A percentile compares a stretch with the other conserved stretches of the same genome.
phyloP scores from a whole-genome alignment of 2,888 invertebrate species.

The Mellilla xanthometata region DNA sequence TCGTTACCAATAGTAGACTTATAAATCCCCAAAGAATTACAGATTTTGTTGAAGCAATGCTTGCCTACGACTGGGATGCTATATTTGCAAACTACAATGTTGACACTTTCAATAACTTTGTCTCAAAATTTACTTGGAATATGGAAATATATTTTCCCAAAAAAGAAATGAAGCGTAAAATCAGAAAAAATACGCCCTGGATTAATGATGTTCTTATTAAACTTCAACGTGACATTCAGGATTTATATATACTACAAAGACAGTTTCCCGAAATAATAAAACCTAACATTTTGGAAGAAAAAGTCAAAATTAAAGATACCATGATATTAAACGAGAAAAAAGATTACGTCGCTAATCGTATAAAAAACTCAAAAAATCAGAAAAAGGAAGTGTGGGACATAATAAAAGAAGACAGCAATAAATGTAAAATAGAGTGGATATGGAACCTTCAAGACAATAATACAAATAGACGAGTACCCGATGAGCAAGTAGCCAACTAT shows the following conservation, averaged over 20 bases:
- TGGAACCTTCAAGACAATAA: not conserved
- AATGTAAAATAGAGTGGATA: not conserved
- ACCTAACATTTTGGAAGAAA: not conserved
- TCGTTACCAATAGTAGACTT: too few species aligned
- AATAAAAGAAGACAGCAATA: conserved; percentile 2
- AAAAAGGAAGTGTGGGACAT: not conserved
- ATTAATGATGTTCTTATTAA: not conserved
- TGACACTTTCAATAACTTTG: not conserved
- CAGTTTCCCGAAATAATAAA: not conserved
- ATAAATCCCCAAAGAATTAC: not conserved
- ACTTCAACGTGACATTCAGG: not conserved
- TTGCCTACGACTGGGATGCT: not conserved
- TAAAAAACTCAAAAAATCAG: not conserved
- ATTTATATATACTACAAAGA: not conserved
- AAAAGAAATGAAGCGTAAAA: not conserved
- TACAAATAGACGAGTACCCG: not conserved
- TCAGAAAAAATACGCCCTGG: not conserved
- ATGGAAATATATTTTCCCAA: conserved; percentile 1
- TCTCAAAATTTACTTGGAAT: not conserved
- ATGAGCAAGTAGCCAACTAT: not conserved
- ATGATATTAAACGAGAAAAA: not conserved
- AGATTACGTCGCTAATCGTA: not conserved
- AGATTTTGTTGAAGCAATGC: not conserved
- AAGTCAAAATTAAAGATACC: not conserved
- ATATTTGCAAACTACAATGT: not conserved